Evolutionary conservation across 2,888 invertebrate species (phyloP), one percentile per base, ranked within the genome.

Genomic region (Polydrusus cervinus): DNA sequence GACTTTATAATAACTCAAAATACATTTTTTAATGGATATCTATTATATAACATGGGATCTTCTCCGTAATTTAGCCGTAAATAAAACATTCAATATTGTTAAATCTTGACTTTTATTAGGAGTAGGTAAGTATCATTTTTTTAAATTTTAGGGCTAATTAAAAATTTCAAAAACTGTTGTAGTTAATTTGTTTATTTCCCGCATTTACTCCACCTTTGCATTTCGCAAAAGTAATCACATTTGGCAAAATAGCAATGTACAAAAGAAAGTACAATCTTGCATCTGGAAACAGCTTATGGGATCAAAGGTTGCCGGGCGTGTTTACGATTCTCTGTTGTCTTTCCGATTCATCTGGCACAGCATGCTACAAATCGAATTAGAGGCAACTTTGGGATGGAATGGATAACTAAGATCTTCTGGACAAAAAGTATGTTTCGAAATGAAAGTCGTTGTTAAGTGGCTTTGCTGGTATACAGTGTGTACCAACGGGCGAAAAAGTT

Each of bases 301-400:
- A 65, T 65, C 65, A 84, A 84, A 60, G 38, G 57, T 60, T 83
- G 81, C 81, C 81, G 80, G 80, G 80, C 81, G 80, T 78, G 78
- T 68, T 78, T 78, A 80, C 81, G 76, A 74, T 68, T 78, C 80
- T 82, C 83, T 82, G 83, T 84, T 85, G 84, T 85, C 84, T 84
- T 84, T 85, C 83, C 85, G 81, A 83, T 84, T 84, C 85, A 84
- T 84, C 84, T 84, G 83, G 82, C 83, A 81, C 81, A 80, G 79
- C 81, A 81, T 81, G 82, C 82, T 82, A 82, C 83, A 85, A 85
- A 85, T 85, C 82, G 83, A 84, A 84, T 85, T 85, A 85, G 81
- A 25, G 79, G 70, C 51, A 49, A 71, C 62, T 79, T 80, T 81
- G 81, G 78, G 76, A 79, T 79, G 79, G 82, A 82, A 82, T 81